These are phyloP conservation scores for Zaprionus capensis DNA, from an alignment of 1,140 invertebrate species.

Conservation along the genomic window DNA sequence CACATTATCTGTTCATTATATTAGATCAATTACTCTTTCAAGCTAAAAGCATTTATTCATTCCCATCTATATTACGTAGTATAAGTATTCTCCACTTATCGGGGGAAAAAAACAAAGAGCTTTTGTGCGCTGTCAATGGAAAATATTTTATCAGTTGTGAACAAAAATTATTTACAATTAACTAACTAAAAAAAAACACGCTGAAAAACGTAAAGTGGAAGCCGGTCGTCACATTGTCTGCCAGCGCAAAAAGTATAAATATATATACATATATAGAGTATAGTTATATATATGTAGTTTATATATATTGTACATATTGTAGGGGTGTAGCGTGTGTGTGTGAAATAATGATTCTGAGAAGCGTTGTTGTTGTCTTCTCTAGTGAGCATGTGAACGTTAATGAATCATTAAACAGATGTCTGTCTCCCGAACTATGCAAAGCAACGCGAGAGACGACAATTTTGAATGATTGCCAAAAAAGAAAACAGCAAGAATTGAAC, in stretches of 20 bases:
- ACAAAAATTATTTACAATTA: conserved; percentile 58
- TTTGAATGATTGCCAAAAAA: conserved; percentile 68
- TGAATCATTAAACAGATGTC: conserved; percentile 79
- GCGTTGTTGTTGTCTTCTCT: conserved; percentile 29
- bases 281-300: conserved; percentile 18
- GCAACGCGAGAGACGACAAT: conserved; percentile 44
- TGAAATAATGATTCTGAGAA: conserved; percentile 40
- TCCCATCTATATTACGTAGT: not conserved
- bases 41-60: conserved; percentile 9
- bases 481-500: not conserved
- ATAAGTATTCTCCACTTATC: conserved; percentile 8
- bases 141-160: conserved; percentile 59
- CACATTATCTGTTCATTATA: not conserved
- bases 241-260: conserved; percentile 44
- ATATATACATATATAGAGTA: conserved; percentile 8
- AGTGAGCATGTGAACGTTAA: conserved; percentile 56
- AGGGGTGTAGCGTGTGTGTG: conserved; percentile 1
- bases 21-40: conserved; percentile 6
- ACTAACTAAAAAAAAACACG: conserved; percentile 27
- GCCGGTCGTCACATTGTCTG: conserved; percentile 71
- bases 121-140: conserved; percentile 33
- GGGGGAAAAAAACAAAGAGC: conserved; percentile 24
- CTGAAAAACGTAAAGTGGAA: conserved; percentile 46
- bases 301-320: conserved; percentile 5
- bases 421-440: conserved; percentile 47